Percentiles rank a stretch among this genome's conserved stretches.
Evolutionary conservation across 2,888 invertebrate genomes (phyloP).

Genomic region (Caenorhabditis sp.): DNA sequence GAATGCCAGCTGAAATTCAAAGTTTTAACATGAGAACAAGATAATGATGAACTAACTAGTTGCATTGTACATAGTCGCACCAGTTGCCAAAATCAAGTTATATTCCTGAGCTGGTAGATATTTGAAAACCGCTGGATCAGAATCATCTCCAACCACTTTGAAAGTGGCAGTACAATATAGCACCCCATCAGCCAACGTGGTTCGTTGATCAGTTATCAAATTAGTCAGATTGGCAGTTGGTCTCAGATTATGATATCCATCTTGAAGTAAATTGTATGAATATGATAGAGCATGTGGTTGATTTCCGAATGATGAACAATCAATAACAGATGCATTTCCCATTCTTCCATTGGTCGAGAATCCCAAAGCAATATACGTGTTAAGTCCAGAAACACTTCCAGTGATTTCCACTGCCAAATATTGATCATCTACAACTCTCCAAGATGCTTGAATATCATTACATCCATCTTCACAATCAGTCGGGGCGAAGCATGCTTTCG

Average conservation of each 20-base stretch:
- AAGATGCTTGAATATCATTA: constrained; percentile 20
- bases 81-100: constrained; percentile 27
- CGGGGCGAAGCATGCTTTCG: constrained; percentile 28
- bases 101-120: constrained; percentile 15
- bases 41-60: not conserved
- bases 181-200: constrained; percentile 27
- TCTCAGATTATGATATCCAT: constrained; percentile 17
- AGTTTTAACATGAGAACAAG: not conserved
- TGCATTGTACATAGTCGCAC: constrained; percentile 13
- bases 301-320: constrained; percentile 27
- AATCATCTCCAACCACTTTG: constrained; percentile 17
- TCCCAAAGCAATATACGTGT: constrained; percentile 32
- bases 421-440: constrained; percentile 7
- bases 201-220: constrained; percentile 13
- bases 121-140: constrained; percentile 29
- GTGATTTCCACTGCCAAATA: constrained; percentile 27
- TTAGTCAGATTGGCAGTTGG: constrained; percentile 8
- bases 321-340: constrained; percentile 34
- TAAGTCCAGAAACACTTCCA: constrained; percentile 5
- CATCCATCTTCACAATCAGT: constrained; percentile 22
- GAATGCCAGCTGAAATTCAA: not conserved
- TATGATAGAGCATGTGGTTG: constrained; percentile 9
- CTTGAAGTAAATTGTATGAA: constrained; percentile 17
- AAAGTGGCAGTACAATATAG: constrained; percentile 38
- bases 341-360: constrained; percentile 32